These are phyloP conservation scores for Aldabrachelys gigantea DNA, from an alignment of 2,113 vertebrate species.

Conservation along the genomic window DNA sequence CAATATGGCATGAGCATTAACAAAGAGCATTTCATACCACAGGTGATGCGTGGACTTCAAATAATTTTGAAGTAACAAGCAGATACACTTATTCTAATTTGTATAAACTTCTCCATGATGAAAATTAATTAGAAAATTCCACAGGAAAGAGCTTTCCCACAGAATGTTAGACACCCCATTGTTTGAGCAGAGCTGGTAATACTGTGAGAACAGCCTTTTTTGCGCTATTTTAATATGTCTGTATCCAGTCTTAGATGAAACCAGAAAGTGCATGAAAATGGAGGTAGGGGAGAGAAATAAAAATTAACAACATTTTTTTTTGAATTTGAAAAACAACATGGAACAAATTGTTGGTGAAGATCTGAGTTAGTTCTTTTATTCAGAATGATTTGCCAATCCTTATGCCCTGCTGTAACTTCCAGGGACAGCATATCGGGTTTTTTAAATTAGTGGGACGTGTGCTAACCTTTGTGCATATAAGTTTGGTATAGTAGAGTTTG, in stretches of 20 bases:
- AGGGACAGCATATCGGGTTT: background rate
- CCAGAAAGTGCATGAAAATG: background rate
- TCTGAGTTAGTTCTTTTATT: background rate
- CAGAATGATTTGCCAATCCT: background rate
- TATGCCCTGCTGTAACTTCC: background rate
- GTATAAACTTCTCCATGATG: background rate
- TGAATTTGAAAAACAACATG: background rate
- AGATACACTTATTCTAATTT: background rate
- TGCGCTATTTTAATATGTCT: background rate
- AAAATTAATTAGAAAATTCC: background rate
- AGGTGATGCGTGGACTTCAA: background rate
- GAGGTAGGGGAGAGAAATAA: background rate
- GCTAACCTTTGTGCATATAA: background rate
- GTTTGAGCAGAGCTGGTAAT: background rate
- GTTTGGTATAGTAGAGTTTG: background rate
- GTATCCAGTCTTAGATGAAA: background rate
- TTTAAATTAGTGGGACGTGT: fast-evolving
- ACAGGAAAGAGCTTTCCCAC: background rate
- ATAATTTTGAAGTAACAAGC: background rate
- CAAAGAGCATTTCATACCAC: background rate
- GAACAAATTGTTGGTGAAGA: background rate
- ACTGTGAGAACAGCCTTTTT: background rate
- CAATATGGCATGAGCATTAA: background rate
- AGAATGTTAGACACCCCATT: background rate
- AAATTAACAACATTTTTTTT: background rate